Percentiles rank a stretch among this genome's conserved stretches.
Conservation (phyloP, 2,113 vertebrate genomes). For the Microcebus ravelobensis region DNA sequence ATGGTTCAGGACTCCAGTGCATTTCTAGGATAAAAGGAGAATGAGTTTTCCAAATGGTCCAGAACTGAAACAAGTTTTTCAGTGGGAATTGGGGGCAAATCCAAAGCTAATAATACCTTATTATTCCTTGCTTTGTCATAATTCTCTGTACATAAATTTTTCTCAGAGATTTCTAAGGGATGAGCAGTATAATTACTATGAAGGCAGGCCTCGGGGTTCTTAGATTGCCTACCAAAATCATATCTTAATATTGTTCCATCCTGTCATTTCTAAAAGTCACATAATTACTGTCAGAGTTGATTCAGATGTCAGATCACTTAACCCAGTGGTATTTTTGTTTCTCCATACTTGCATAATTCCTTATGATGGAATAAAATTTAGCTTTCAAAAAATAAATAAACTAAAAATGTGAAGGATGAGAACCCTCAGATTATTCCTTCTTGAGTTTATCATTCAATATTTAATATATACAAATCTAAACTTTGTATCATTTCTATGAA, state of each 20-base stretch:
- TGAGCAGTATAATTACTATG: neutral
- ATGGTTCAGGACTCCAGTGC: neutral
- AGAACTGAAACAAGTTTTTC: neutral
- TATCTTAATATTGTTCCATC: neutral
- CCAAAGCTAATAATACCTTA: neutral
- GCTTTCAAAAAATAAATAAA: slow-evolving; percentile 35
- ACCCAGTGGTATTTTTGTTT: neutral
- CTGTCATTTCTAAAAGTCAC: neutral
- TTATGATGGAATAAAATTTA: neutral
- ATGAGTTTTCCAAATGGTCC: neutral
- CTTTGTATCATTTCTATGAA: neutral
- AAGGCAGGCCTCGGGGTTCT: neutral
- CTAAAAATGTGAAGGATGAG: neutral
- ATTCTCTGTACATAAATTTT: neutral
- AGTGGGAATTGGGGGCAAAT: neutral
- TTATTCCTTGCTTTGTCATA: neutral
- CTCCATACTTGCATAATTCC: neutral
- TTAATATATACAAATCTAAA: neutral
- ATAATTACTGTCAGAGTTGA: neutral
- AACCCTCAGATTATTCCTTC: neutral
- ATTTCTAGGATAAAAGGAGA: neutral
- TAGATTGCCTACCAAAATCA: neutral
- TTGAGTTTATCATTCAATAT: neutral
- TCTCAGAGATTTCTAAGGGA: neutral
- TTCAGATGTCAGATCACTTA: neutral